phyloP scores from a whole-genome alignment of 2,888 invertebrate species.

The Galerucella calmariensis region DNA sequence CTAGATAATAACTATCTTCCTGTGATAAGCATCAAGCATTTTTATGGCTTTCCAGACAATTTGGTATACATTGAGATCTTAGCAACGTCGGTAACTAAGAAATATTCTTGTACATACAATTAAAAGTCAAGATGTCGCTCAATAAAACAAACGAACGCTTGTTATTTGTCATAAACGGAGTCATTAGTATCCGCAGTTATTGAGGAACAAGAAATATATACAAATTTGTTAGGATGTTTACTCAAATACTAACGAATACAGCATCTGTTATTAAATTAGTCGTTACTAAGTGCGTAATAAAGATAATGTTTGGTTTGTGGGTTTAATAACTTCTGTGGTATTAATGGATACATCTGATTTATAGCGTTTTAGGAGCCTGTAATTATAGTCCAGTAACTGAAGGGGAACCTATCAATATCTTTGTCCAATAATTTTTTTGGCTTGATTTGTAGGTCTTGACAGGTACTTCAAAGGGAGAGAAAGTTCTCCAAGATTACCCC shows the following conservation, averaged over 20 bases:
- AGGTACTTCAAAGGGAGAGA: no score
- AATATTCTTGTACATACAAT: slow-evolving; percentile 9
- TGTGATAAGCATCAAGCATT: slow-evolving; percentile 12
- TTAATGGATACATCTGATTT: neutral
- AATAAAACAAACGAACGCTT: slow-evolving; percentile 21
- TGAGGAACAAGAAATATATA: slow-evolving; percentile 20
- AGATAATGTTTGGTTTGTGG: slow-evolving; percentile 15
- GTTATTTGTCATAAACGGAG: slow-evolving; percentile 27
- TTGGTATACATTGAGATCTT: slow-evolving; percentile 14
- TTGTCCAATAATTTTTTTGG: no score
- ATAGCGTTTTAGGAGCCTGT: neutral
- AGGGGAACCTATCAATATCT: no score
- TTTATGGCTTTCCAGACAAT: slow-evolving; percentile 11
- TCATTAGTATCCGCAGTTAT: slow-evolving; percentile 26
- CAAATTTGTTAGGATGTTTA: slow-evolving; percentile 34
- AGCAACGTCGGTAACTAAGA: neutral
- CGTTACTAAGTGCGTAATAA: slow-evolving; percentile 12
- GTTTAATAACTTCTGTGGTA: slow-evolving; percentile 1
- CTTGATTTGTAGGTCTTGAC: no score
- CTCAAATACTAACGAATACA: neutral
- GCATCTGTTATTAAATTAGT: neutral
- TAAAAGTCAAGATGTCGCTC: slow-evolving; percentile 18
- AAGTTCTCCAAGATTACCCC: no score
- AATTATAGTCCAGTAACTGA: no score
- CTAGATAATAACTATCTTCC: slow-evolving; percentile 12